phyloP scores from a whole-genome alignment of 2,113 vertebrate genomes.

The Megaceryle torquata region DNA sequence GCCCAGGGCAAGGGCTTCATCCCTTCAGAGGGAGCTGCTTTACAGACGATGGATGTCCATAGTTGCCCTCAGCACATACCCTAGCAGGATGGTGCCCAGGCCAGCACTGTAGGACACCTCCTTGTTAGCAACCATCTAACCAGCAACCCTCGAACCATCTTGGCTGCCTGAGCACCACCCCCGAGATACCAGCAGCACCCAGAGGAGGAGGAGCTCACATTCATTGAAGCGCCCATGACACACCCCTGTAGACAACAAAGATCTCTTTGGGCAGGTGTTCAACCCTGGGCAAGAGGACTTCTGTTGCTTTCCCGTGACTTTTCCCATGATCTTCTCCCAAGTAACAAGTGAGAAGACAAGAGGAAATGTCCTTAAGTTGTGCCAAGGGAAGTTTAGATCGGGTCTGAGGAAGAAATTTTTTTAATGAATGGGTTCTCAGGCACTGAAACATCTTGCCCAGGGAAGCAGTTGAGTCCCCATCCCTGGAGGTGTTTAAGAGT shows the following conservation, averaged over 20 bases:
- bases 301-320: no score
- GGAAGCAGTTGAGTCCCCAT: no score
- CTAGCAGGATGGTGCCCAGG: not conserved
- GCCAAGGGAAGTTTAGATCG: no score
- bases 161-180: not conserved
- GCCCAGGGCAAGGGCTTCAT: not conserved
- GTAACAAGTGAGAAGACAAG: no score
- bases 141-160: not conserved
- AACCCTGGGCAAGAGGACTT: no score
- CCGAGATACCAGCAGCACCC: not conserved
- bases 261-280: not conserved
- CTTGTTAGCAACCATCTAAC: not conserved
- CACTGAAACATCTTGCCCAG: no score
- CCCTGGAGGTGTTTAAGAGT: no score
- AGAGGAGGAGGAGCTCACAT: not conserved
- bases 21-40: not conserved
- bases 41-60: not conserved
- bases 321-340: no score
- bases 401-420: no score
- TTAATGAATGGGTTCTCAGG: no score
- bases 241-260: not conserved
- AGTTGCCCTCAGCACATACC: not conserved
- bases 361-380: no score
- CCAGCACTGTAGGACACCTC: accelerated
- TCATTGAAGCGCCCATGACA: not conserved